Conservation (phyloP, 2,888 invertebrate genomes). For the Tubulanus polymorphus region DNA sequence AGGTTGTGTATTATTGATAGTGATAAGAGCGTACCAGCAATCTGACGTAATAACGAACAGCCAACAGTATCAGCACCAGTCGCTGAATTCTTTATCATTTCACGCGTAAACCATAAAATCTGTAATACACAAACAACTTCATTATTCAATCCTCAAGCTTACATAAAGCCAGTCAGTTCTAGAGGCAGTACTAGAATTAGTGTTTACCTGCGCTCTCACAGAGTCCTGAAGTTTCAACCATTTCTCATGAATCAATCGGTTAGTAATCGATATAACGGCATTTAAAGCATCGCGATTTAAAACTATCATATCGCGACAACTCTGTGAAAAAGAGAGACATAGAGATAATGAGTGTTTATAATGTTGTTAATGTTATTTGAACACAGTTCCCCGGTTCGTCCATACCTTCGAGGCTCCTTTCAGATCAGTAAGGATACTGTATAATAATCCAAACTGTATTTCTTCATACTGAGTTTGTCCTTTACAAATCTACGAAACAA, state of each 20-base stretch:
- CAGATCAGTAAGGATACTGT: conserved; percentile 82
- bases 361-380: neutral
- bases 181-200: neutral
- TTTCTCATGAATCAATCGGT: conserved; percentile 81
- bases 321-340: conserved; percentile 55
- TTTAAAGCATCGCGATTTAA: conserved; percentile 84
- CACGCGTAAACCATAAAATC: conserved; percentile 83
- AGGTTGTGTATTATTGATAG: neutral
- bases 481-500: conserved; percentile 61
- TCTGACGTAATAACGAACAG: conserved; percentile 87
- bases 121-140: conserved; percentile 56
- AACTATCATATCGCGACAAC: conserved; percentile 86
- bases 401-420: conserved; percentile 53
- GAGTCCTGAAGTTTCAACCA: conserved; percentile 82
- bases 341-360: conserved; percentile 8
- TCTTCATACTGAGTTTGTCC: conserved; percentile 83
- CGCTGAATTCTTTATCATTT: conserved; percentile 87
- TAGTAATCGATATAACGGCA: conserved; percentile 74
- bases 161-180: neutral
- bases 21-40: conserved; percentile 63
- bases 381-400: neutral
- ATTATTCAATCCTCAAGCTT: neutral
- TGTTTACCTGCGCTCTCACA: conserved; percentile 60
- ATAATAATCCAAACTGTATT: conserved; percentile 83
- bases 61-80: conserved; percentile 83